Percentiles rank a stretch among this genome's conserved stretches.
Evolutionary conservation across 2,113 vertebrate species (phyloP).

Genomic region (Columba janthina): DNA sequence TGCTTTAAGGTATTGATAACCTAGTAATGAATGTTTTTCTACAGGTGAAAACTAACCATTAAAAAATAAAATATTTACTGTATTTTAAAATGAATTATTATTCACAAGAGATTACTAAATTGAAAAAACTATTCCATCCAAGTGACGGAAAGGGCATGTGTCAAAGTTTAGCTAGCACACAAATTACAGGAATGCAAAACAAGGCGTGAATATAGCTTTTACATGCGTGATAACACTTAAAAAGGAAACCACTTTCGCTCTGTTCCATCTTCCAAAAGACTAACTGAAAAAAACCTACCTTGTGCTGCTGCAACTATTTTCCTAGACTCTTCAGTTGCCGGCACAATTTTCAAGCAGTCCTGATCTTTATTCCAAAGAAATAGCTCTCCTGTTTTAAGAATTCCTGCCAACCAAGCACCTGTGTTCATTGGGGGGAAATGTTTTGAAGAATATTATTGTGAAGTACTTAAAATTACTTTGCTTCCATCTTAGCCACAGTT

Average conservation of each 20-base stretch:
- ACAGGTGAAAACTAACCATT: not conserved
- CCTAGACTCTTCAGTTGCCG: constrained; percentile 74
- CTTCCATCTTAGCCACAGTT: not conserved
- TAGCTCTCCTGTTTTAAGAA: constrained; percentile 85
- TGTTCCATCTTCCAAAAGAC: not conserved
- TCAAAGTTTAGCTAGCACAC: not conserved
- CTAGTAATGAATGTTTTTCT: not conserved
- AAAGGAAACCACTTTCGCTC: not conserved
- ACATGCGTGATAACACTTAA: not conserved
- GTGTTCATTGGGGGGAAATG: not conserved
- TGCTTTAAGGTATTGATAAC: not conserved
- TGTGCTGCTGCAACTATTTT: constrained; percentile 70
- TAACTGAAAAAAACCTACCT: constrained; percentile 66
- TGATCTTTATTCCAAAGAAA: constrained; percentile 95
- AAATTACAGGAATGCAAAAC: not conserved
- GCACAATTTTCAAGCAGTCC: constrained; percentile 82
- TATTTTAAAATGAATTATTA: not conserved
- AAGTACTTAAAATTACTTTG: not conserved
- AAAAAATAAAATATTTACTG: not conserved
- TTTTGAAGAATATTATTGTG: not conserved
- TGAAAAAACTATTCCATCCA: not conserved
- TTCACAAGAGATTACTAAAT: not conserved
- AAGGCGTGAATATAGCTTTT: not conserved
- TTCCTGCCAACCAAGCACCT: constrained; percentile 90
- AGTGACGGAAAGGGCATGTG: not conserved